phyloP scores from a whole-genome alignment of 2,888 invertebrate species.

The Hyposoter didymator region DNA sequence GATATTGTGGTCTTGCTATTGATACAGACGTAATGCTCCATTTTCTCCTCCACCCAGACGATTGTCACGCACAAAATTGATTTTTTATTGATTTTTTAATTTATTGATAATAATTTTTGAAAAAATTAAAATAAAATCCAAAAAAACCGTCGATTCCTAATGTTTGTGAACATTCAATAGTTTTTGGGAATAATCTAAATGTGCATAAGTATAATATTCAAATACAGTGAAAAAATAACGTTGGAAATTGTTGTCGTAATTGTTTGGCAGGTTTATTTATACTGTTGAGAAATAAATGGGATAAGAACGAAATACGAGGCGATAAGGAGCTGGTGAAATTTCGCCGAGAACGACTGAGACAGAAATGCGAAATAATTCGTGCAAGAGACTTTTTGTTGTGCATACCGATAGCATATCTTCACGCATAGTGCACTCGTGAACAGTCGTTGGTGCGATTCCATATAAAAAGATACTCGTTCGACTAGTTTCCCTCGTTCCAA shows the following conservation, averaged over 20 bases:
- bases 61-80: no score
- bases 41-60: slow-evolving; percentile 16
- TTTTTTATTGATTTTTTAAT: no score
- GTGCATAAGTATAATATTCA: neutral
- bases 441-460: slow-evolving; percentile 6
- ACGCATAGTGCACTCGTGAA: slow-evolving; percentile 11
- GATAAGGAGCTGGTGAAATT: neutral
- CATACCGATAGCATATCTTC: slow-evolving; percentile 52
- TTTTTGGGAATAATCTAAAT: neutral
- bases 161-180: neutral
- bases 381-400: neutral
- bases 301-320: neutral
- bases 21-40: slow-evolving; percentile 13
- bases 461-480: slow-evolving; percentile 38
- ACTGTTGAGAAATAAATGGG: neutral
- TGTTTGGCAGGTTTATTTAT: neutral
- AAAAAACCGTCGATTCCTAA: no score
- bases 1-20: neutral
- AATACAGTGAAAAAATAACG: neutral
- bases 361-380: neutral
- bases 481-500: slow-evolving; percentile 36
- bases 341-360: neutral
- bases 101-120: no score
- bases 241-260: neutral
- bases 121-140: no score